Percentiles rank a stretch among this genome's conserved stretches.
These are phyloP conservation scores for Monopis laevigella DNA, from an alignment of 2,888 invertebrate species.

Conservation along the genomic window DNA sequence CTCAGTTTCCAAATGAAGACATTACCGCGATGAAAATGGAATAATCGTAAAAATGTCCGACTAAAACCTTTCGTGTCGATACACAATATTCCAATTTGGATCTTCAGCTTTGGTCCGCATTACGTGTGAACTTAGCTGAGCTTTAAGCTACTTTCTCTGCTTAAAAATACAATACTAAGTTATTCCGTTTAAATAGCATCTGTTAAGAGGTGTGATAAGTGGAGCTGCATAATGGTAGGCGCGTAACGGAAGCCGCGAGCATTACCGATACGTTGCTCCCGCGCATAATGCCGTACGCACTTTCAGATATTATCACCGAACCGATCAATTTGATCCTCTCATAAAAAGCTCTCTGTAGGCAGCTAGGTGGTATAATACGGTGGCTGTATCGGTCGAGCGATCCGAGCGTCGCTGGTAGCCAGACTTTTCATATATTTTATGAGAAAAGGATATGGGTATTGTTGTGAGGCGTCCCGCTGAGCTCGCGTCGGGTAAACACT, in stretches of 20 bases:
- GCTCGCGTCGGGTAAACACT: constrained; percentile 57
- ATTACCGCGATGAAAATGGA: constrained; percentile 26
- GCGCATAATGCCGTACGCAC: constrained; percentile 44
- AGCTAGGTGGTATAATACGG: constrained; percentile 50
- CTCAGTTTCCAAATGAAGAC: constrained; percentile 37
- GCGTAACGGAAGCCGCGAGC: constrained; percentile 27
- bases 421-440: constrained; percentile 65
- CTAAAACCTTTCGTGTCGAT: no score
- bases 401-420: constrained; percentile 53
- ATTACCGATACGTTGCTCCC: constrained; percentile 24
- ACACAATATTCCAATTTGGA: no score
- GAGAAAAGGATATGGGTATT: constrained; percentile 66
- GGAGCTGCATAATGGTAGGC: constrained; percentile 34
- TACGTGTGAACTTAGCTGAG: no score
- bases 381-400: constrained; percentile 50
- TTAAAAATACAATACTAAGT: constrained; percentile 4
- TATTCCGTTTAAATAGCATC: constrained; percentile 21
- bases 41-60: constrained; percentile 3
- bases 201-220: constrained; percentile 48
- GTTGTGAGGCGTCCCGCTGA: constrained; percentile 57
- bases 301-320: constrained; percentile 57
- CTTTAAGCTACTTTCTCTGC: constrained; percentile 10
- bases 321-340: constrained; percentile 66
- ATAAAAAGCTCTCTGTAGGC: constrained; percentile 61
- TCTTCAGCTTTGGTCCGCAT: no score